Evolutionary conservation across 2,888 invertebrate species (phyloP).

Genomic region (Diaperis boleti): DNA sequence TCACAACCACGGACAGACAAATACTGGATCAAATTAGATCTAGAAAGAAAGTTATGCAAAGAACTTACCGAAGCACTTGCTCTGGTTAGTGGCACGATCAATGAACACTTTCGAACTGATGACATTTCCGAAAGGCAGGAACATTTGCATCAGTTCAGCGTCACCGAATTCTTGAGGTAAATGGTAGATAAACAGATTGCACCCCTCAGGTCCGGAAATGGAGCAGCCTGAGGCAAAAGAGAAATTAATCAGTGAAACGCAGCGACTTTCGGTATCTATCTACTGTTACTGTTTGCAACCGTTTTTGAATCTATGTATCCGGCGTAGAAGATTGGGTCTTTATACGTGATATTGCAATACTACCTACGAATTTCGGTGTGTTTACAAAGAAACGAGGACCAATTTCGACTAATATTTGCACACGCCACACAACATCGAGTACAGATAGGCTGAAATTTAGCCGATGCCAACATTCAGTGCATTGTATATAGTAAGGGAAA

Average conservation of each 20-base stretch:
- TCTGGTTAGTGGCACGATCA: conserved; percentile 99
- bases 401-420: conserved; percentile 36
- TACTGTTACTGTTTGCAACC: not conserved
- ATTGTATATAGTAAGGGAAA: conserved; percentile 48
- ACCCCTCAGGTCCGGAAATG: conserved; percentile 98
- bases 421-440: conserved; percentile 53
- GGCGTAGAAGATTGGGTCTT: not conserved
- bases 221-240: conserved; percentile 80
- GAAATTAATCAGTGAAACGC: conserved; percentile 28
- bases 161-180: conserved; percentile 99
- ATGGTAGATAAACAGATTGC: conserved; percentile 99
- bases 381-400: conserved; percentile 32
- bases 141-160: conserved; percentile 99
- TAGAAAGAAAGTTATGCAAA: no score
- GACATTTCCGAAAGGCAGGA: conserved; percentile 98
- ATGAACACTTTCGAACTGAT: conserved; percentile 99
- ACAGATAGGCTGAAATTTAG: conserved; percentile 52
- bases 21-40: no score
- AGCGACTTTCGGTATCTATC: not conserved
- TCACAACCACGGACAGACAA: no score
- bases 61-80: conserved; percentile 99
- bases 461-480: conserved; percentile 59
- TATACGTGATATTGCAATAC: conserved; percentile 32
- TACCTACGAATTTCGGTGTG: conserved; percentile 33
- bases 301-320: not conserved